phyloP scores from a whole-genome alignment of 2,797 vertebrate species.

The Sebastes nivosus region DNA sequence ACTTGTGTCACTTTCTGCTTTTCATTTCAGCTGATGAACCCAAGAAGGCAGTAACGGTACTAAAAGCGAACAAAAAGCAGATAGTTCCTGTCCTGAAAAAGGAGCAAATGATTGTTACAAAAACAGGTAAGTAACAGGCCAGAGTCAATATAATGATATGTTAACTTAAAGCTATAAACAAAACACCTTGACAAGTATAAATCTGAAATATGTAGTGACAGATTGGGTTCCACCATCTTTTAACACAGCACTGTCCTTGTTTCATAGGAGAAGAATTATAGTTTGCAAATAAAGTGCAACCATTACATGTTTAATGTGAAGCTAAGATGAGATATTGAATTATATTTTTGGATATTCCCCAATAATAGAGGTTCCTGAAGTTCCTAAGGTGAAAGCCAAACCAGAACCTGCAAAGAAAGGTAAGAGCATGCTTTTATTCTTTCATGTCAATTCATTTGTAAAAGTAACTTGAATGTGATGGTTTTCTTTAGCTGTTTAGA shows the following conservation, averaged over 20 bases:
- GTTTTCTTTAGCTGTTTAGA: too few relatives aligned
- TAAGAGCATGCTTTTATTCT: too few relatives aligned
- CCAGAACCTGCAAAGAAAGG: too few relatives aligned
- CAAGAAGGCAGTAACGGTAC: not conserved
- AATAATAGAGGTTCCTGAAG: not conserved
- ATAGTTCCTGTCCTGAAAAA: conserved; percentile 30
- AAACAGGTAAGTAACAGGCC: conserved; percentile 22
- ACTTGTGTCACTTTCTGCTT: not conserved
- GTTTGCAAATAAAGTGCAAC: not conserved
- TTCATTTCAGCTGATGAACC: conserved; percentile 36
- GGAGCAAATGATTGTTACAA: conserved; percentile 44
- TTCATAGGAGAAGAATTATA: not conserved
- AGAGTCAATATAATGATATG: not conserved
- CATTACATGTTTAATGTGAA: not conserved
- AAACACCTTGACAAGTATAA: not conserved
- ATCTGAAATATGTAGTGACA: not conserved
- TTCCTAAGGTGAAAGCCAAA: too few relatives aligned
- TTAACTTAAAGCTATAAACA: not conserved
- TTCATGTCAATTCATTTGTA: too few relatives aligned
- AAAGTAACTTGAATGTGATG: too few relatives aligned
- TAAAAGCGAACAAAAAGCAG: conserved; percentile 22
- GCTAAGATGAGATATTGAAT: not conserved
- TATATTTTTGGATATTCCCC: not conserved
- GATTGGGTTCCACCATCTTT: not conserved
- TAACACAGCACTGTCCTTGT: not conserved